phyloP scores from a whole-genome alignment of 2,797 vertebrate genomes.

The Gallinago stenura region DNA sequence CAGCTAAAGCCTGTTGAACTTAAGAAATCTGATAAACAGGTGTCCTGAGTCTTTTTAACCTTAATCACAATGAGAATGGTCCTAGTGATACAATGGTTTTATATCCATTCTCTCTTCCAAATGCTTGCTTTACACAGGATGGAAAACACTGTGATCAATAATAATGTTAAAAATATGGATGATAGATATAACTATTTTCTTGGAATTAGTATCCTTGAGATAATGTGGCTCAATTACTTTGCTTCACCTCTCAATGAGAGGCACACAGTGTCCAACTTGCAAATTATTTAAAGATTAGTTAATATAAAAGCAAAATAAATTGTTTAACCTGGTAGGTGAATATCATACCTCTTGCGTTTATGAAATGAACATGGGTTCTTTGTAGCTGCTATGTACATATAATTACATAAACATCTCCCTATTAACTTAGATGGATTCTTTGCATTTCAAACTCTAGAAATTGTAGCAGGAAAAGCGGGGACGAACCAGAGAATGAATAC shows the following conservation, averaged over 20 bases:
- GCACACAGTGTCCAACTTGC: neutral
- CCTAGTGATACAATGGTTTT: neutral
- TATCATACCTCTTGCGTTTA: neutral
- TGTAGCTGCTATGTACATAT: neutral
- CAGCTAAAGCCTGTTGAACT: conserved; percentile 3
- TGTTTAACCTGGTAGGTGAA: neutral
- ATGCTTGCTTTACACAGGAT: neutral
- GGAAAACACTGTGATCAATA: neutral
- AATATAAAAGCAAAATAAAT: conserved; percentile 11
- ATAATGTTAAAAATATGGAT: neutral
- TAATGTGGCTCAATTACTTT: neutral
- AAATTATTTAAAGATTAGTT: neutral
- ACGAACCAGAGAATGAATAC: conserved; percentile 10
- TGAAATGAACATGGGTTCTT: neutral
- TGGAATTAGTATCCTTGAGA: neutral
- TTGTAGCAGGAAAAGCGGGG: neutral
- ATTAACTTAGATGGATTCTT: neutral
- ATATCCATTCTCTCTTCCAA: neutral
- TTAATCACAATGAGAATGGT: neutral
- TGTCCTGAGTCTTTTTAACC: neutral
- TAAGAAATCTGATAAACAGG: neutral
- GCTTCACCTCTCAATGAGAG: neutral
- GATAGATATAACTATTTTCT: neutral
- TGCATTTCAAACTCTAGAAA: conserved; percentile 7
- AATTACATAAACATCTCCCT: conserved; percentile 18